Evolutionary conservation across 1,140 invertebrate genomes (phyloP), one percentile per base, ranked within the genome.

Genomic region (Pseudomyrmex cubaensis): DNA sequence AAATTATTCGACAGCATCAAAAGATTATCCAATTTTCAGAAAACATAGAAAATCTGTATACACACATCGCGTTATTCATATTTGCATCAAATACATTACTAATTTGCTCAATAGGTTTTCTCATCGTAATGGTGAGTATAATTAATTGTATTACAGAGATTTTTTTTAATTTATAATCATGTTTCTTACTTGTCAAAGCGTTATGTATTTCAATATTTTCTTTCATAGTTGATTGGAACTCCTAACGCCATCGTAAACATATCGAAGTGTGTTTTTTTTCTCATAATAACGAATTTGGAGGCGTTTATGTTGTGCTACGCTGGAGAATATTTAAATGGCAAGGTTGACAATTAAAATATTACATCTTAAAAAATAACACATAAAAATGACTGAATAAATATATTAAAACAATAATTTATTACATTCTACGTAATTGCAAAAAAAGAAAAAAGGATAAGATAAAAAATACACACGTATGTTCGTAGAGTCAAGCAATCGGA

Each of bases 241-340:
- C 50, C 15, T 0, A 50, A 86, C 67, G 50, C 13, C 10, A 4
- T 13, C 12, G 44, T 22, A 8, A 8, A 56, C 1, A 25, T 86
- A 20, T 0, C 35, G 0, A 86, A 84, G 22, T 66, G 22, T 22
- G 10, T 86, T 46, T 22, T 83, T 13, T 86, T 78, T 15, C 84
- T 59, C 48, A n/a, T 48, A 0, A 12, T 15, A 22, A 17, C 84
- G 20, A 84, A 84, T 56, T 46, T 85, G 4, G 84, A 84, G 15
- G 86, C 86, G 25, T 77, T 86, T 22, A 62, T 74, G 52, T 70
- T 86, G 54, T 85, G 82, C 56, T 86, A 72, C 22, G 83, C 82
- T 12, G 50, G 50, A 52, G 80, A 86, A 83, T 86, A 83, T 54
- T 50, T 86, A 12, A 83, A 25, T 50, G 22, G 50, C 3, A 64